A percentile compares a stretch with the other conserved stretches of the same genome.
These are phyloP conservation scores for Pseudopleuronectes americanus DNA, from an alignment of 2,797 vertebrate genomes.

Conservation along the genomic window DNA sequence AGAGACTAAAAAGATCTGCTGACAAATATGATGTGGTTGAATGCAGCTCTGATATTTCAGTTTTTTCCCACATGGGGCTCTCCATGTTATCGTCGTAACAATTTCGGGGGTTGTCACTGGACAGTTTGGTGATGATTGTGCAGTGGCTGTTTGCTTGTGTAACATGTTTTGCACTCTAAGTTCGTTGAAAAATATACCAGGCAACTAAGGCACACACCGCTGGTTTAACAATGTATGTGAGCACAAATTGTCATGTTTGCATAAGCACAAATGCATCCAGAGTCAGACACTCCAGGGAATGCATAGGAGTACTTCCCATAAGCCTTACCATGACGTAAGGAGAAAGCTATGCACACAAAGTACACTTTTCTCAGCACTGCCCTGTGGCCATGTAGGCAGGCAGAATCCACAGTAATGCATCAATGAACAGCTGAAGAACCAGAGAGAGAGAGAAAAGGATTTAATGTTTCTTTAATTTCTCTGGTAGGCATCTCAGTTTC, in stretches of 20 bases:
- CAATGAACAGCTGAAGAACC: constrained; percentile 40
- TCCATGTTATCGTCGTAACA: too few relatives aligned
- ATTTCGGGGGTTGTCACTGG: constrained; percentile 4
- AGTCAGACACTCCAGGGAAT: constrained; percentile 64
- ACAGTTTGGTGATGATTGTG: constrained; percentile 8
- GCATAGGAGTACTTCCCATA: constrained; percentile 71
- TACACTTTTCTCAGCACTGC: constrained; percentile 67
- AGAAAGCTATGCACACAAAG: constrained; percentile 74
- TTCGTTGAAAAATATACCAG: background rate
- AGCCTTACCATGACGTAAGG: constrained; percentile 71
- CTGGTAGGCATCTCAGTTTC: constrained; percentile 19
- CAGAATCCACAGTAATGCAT: constrained; percentile 58
- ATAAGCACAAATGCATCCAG: constrained; percentile 19
- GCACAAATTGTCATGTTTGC: constrained; percentile 18
- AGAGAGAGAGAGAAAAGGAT: constrained; percentile 34
- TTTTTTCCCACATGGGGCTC: too few relatives aligned
- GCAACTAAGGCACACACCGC: background rate
- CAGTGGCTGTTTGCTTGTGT: background rate
- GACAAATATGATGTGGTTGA: background rate
- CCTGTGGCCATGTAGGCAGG: constrained; percentile 60
- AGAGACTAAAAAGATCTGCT: background rate
- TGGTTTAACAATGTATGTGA: constrained; percentile 10
- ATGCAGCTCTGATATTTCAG: background rate
- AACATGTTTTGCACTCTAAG: background rate
- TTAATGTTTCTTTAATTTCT: constrained; percentile 29